Conservation (phyloP, 2,113 vertebrate genomes). For the Planiliza haematocheilus region DNA sequence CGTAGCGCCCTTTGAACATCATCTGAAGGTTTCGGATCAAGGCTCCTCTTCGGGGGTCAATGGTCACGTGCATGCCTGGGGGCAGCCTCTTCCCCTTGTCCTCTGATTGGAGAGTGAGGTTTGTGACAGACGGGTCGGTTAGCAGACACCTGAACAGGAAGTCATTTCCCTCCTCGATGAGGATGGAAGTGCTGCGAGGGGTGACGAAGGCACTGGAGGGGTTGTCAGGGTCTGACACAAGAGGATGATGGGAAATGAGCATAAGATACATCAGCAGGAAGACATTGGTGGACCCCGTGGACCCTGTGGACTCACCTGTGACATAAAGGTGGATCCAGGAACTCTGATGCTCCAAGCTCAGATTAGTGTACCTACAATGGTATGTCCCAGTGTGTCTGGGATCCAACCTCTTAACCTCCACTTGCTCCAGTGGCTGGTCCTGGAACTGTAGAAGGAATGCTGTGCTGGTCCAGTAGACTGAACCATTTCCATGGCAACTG, state of each 20-base stretch:
- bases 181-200: fast-evolving
- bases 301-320: conserved; percentile 57
- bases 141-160: conserved; percentile 73
- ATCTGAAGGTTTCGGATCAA: conserved; percentile 75
- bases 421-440: fast-evolving
- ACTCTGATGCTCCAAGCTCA: conserved; percentile 44
- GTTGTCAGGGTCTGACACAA: conserved; percentile 43
- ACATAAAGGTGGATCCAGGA: conserved; percentile 77
- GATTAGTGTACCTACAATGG: conserved; percentile 60
- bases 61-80: conserved; percentile 65
- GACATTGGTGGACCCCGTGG: too few species aligned
- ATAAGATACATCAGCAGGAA: too few species aligned
- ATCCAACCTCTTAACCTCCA: background rate
- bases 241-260: conserved; percentile 16
- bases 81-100: conserved; percentile 20
- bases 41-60: conserved; percentile 78
- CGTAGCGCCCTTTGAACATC: conserved; percentile 71
- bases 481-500: conserved; percentile 61
- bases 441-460: background rate
- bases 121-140: conserved; percentile 66
- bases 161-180: conserved; percentile 64
- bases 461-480: conserved; percentile 39
- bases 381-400: conserved; percentile 76
- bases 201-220: conserved; percentile 58
- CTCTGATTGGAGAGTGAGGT: conserved; percentile 66